Evolutionary conservation across 1,140 invertebrate genomes (phyloP), one percentile per base, ranked within the genome.

Genomic region (Penaeus indicus): DNA sequence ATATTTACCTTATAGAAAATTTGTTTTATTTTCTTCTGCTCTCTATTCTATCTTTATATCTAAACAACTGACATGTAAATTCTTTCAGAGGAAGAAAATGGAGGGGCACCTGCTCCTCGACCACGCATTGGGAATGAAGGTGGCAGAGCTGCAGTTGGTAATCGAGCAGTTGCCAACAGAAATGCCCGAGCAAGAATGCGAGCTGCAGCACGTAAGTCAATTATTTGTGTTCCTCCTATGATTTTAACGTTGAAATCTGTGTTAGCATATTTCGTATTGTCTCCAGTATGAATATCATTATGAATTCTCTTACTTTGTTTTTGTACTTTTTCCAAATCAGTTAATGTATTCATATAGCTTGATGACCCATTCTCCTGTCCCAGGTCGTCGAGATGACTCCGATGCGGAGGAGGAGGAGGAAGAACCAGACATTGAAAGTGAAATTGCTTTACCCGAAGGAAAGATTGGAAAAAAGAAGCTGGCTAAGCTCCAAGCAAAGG

Each of bases 381-480:
- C 54, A 78, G 62, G 92, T 92, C 27, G 93, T 90, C 88, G 87
- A 91, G 61, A 69, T 25, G 80, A 83, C 11, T 62, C 32, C 1
- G 86, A 93, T 32, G 93, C 94, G 64, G 93, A 93, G 16, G 90
- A 91, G n/a, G 89, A 91, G n/a, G 89, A 91, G 42, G 92, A 93
- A 7, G 93, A 92, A 47, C 92, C 93, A 60, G 92, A 92, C 62
- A 92, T 90, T 85, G 92, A 90, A 90, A 94, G 93, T 79, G 92
- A 92, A 90, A 93, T 92, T 92, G 92, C 92, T 61, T 88, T 94
- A 25, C 91, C 94, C 67, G 95, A 96, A 91, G 95, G 95, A 10
- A 99, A 98, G 94, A 95, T 99, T 91, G 98, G 98, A 13, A 96
- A 97, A 0, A 99, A 99, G 93, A 98, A 98, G 93, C 93, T 96